phyloP scores from a whole-genome alignment of 2,888 invertebrate species.

The Parnassius smintheus region DNA sequence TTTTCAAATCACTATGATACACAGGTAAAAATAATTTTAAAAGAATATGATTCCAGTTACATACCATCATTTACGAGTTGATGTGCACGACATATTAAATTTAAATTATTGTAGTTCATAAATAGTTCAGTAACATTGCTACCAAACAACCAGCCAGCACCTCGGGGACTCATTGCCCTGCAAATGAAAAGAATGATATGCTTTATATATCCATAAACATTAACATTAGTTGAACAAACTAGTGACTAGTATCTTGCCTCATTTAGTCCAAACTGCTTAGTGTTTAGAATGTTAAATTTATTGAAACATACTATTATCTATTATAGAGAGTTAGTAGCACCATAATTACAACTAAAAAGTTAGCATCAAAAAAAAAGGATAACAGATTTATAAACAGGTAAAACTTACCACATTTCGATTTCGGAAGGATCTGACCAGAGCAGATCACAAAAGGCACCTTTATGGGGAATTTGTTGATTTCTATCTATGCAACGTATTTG shows the following conservation, averaged over 20 bases:
- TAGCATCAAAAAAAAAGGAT: no score
- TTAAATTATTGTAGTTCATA: slow-evolving; percentile 94
- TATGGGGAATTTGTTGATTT: slow-evolving; percentile 98
- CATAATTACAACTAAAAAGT: no score
- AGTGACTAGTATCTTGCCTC: no score
- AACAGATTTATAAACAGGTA: no score
- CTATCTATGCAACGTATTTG: slow-evolving; percentile 97
- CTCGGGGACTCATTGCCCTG: slow-evolving; percentile 94
- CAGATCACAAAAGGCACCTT: slow-evolving; percentile 99
- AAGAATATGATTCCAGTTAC: slow-evolving; percentile 17
- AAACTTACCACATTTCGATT: slow-evolving; percentile 90
- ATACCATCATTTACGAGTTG: slow-evolving; percentile 99
- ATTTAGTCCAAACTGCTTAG: no score
- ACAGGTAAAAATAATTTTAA: no score
- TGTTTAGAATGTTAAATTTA: no score
- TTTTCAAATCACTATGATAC: no score
- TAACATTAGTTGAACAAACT: no score
- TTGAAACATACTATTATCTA: no score
- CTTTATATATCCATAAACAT: no score
- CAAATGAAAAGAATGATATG: slow-evolving; percentile 24
- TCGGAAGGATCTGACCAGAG: slow-evolving; percentile 99
- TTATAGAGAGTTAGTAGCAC: no score
- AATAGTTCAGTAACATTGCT: slow-evolving; percentile 96
- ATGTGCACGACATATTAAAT: slow-evolving; percentile 98
- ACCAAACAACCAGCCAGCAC: slow-evolving; percentile 99